Evolutionary conservation across 2,113 vertebrate genomes (phyloP), one percentile per base, ranked within the genome.

Genomic region (Eleginops maclovinus): DNA sequence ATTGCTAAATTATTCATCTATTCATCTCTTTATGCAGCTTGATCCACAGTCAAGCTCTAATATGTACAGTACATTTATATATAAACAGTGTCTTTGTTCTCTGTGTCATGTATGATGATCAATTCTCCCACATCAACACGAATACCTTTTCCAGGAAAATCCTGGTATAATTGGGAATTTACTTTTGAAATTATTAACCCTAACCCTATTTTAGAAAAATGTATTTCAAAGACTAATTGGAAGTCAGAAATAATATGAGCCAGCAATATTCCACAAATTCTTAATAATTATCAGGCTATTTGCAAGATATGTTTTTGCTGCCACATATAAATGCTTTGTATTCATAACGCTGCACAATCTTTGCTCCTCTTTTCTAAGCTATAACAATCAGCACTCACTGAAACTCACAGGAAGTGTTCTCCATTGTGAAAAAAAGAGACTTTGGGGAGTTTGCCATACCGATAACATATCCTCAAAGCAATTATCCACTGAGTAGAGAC

Each of bases 401-500:
- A 74, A 63, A 46, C 28, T 5, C 28, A 9, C 28, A 44, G 79
- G 51, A 83, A 68, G 65, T 72, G 70, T 81, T 40, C 53, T 60
- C 22, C 43, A 47, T 73, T 1, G 0, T 78, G 26, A 81, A 58
- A 64, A 82, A 36, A 36, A 8, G 5, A 82, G 26, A 78, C 78
- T 55, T 82, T n/a, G 46, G 54, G 66, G 72, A 87, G 44, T 89
- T 75, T 64, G 75, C 83, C 77, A 88, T 76, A 77, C 64, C 78
- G 83, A 91, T 84, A 75, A 84, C 51, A 81, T 50, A 66, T 81
- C 70, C 81, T 83, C 72, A 86, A 68, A 66, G 60, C 81, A 90
- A 92, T 90, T 89, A 89, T 75, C 69, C 70, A 60, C 72, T 58
- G 58, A 81, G 85, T 68, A 75, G 66, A 85, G 75, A 87, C 86